A percentile compares a stretch with the other conserved stretches of the same genome.
phyloP scores from a whole-genome alignment of 2,888 invertebrate genomes.

The Allygus modestus region DNA sequence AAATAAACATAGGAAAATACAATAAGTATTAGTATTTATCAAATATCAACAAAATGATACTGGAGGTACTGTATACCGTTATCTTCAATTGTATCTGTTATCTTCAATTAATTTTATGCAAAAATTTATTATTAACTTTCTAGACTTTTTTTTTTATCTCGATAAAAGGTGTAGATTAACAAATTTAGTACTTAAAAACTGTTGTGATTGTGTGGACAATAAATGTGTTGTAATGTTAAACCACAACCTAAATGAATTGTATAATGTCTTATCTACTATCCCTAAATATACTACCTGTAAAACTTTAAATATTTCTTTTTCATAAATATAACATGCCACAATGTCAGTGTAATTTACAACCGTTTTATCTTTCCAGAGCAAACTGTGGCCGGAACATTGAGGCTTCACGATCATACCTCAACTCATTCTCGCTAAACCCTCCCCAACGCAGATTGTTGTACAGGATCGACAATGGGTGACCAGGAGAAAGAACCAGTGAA shows the following conservation, averaged over 20 bases:
- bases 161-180: no score
- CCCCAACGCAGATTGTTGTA: slow-evolving; percentile 9
- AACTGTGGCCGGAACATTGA: slow-evolving; percentile 29
- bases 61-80: no score
- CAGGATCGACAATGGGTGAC: slow-evolving; percentile 50
- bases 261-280: neutral
- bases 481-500: slow-evolving; percentile 46
- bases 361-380: slow-evolving; percentile 41
- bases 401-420: slow-evolving; percentile 46
- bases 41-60: no score
- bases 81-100: no score
- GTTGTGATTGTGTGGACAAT: no score
- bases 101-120: no score
- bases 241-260: neutral
- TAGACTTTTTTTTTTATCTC: no score
- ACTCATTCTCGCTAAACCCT: neutral
- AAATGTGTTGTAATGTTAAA: no score
- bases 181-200: no score
- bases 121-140: no score
- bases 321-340: slow-evolving; percentile 18
- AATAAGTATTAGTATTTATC: no score
- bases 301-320: slow-evolving; percentile 25
- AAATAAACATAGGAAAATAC: no score
- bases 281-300: neutral
- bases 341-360: slow-evolving; percentile 5